phyloP scores from a whole-genome alignment of 1,140 invertebrate species.

The Tetranychus cinnabarinus region DNA sequence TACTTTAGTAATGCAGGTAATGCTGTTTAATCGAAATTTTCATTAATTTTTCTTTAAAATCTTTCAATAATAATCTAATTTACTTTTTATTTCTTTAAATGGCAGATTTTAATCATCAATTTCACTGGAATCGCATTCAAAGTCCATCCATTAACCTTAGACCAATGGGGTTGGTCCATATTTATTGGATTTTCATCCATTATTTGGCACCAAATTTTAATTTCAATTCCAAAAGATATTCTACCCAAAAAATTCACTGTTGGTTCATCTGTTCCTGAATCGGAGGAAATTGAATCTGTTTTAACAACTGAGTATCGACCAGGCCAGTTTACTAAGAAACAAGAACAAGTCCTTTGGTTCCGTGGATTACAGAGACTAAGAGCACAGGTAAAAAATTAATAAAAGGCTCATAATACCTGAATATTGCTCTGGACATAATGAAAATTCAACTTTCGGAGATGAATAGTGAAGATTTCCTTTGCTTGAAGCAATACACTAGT shows the following conservation, averaged over 20 bases:
- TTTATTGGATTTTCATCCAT: constrained; percentile 86
- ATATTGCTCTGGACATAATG: too few relatives aligned
- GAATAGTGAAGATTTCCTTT: too few relatives aligned
- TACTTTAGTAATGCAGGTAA: constrained; percentile 73
- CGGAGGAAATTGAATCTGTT: too few relatives aligned
- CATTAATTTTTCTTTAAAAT: too few relatives aligned
- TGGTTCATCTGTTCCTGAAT: constrained; percentile 1
- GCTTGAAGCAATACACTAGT: too few relatives aligned
- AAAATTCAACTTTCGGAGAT: too few relatives aligned
- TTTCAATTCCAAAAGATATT: constrained; percentile 76
- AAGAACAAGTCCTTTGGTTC: too few relatives aligned
- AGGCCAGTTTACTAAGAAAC: too few relatives aligned
- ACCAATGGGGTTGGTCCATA: constrained; percentile 97
- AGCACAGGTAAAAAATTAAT: too few relatives aligned
- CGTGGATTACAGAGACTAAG: too few relatives aligned
- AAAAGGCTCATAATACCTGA: too few relatives aligned
- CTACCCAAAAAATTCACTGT: constrained; percentile 45
- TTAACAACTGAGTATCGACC: too few relatives aligned
- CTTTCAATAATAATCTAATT: not conserved
- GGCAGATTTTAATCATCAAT: constrained; percentile 78
- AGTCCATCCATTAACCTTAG: constrained; percentile 38
- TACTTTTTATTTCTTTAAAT: not conserved
- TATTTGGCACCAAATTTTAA: constrained; percentile 91
- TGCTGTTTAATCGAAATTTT: constrained; percentile 6
- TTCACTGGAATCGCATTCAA: constrained; percentile 87